phyloP scores from a whole-genome alignment of 1,140 invertebrate species.

The Orchesella cincta region DNA sequence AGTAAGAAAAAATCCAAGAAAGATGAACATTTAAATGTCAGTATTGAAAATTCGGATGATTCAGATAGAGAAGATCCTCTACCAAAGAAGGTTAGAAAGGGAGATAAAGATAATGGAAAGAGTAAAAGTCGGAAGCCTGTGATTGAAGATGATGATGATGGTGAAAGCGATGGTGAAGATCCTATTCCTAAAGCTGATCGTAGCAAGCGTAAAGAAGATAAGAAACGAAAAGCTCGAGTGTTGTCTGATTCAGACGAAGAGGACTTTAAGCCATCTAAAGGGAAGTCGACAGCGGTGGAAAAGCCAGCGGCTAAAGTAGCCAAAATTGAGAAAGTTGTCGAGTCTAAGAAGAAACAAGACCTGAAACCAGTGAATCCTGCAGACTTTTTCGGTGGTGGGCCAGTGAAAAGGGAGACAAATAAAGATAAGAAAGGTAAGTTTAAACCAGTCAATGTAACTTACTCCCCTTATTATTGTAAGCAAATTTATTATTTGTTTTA shows the following conservation, averaged over 20 bases:
- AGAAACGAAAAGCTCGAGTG: conserved; percentile 48
- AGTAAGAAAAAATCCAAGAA: conserved; percentile 14
- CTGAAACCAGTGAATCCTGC: conserved; percentile 46
- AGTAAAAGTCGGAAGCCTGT: not conserved
- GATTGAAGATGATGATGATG: conserved; percentile 9
- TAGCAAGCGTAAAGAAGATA: conserved; percentile 42
- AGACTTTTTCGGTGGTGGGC: conserved; percentile 57
- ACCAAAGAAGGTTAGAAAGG: not conserved
- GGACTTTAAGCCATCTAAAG: conserved; percentile 43
- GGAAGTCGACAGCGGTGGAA: conserved; percentile 37
- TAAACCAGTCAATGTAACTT: not conserved
- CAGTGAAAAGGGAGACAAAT: conserved; percentile 52
- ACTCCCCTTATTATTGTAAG: not conserved
- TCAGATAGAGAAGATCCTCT: not conserved
- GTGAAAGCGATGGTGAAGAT: not conserved
- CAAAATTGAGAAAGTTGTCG: conserved; percentile 24
- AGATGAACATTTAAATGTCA: not conserved
- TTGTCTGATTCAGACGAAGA: conserved; percentile 52
- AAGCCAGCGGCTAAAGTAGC: not conserved
- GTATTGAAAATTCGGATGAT: not conserved
- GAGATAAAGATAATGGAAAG: not conserved
- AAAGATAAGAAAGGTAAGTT: conserved; percentile 7
- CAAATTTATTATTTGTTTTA: not conserved
- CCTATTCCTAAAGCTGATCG: not conserved
- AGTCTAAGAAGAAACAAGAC: conserved; percentile 22